A percentile compares a stretch with the other conserved stretches of the same genome.
Evolutionary conservation across 2,888 invertebrate species (phyloP).

Genomic region (Himalopsyche tibetana): DNA sequence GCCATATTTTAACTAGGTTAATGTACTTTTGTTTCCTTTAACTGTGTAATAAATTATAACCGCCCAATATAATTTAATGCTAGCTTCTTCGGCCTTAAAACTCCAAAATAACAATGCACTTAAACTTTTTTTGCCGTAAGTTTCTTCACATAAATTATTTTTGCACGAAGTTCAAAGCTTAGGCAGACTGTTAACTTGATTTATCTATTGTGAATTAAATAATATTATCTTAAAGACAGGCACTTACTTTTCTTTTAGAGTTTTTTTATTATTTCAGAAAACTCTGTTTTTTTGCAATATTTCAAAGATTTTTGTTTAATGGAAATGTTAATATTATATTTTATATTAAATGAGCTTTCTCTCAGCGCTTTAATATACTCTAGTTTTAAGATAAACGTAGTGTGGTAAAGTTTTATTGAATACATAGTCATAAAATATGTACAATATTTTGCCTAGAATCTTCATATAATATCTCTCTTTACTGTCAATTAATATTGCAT

Average conservation of each 20-base stretch:
- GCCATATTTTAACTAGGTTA: too few species aligned
- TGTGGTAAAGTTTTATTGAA: too few species aligned
- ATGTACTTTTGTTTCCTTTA: too few species aligned
- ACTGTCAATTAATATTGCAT: too few species aligned
- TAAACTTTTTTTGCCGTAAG: slow-evolving; percentile 22
- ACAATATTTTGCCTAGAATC: too few species aligned
- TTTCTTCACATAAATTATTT: slow-evolving; percentile 37
- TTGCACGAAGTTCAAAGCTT: slow-evolving; percentile 33
- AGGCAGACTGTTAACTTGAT: slow-evolving; percentile 38
- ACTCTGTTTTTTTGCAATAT: background rate
- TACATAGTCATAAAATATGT: too few species aligned
- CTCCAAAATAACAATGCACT: slow-evolving; percentile 31
- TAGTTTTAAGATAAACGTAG: too few species aligned
- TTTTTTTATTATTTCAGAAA: background rate
- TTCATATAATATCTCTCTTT: too few species aligned
- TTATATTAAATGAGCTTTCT: background rate
- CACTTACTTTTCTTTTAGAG: background rate
- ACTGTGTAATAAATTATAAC: slow-evolving; percentile 5
- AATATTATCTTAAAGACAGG: slow-evolving; percentile 31
- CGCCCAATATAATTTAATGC: slow-evolving; percentile 27
- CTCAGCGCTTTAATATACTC: too few species aligned
- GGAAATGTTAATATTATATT: background rate
- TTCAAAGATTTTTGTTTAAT: background rate
- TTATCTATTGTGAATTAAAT: slow-evolving; percentile 42
- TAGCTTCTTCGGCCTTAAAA: background rate